phyloP scores from a whole-genome alignment of 2,888 invertebrate genomes.

The Eilema sororculum region DNA sequence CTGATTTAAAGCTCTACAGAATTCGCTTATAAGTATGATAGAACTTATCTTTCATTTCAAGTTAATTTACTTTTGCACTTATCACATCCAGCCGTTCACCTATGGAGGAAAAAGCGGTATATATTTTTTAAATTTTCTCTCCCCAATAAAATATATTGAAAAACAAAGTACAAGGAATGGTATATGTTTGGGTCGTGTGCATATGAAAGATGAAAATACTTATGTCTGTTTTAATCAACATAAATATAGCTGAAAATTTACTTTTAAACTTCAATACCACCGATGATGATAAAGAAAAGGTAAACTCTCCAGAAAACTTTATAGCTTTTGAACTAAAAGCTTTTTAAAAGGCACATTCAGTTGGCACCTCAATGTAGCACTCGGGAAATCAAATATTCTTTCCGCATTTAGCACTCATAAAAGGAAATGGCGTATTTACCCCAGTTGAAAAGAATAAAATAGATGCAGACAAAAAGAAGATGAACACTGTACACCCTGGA shows the following conservation, averaged over 20 bases:
- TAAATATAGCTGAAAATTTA: not conserved
- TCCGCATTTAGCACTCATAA: conserved; percentile 2
- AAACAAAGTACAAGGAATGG: no score
- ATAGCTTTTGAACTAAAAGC: conserved; percentile 29
- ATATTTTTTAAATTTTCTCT: not conserved
- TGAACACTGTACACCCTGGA: not conserved
- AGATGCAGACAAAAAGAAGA: not conserved
- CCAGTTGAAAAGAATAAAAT: not conserved
- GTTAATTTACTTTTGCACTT: not conserved
- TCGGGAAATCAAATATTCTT: conserved; percentile 28
- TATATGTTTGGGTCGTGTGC: no score
- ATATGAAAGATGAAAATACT: no score
- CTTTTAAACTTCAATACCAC: not conserved
- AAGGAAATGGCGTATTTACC: conserved; percentile 1
- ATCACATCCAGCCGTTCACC: not conserved
- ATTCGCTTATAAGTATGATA: no score
- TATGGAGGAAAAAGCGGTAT: not conserved
- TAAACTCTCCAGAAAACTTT: conserved; percentile 26
- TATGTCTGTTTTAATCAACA: not conserved
- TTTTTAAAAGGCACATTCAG: conserved; percentile 33
- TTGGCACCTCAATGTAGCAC: not conserved
- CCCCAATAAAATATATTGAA: no score
- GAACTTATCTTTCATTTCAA: no score
- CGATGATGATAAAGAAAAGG: conserved; percentile 5
- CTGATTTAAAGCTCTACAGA: not conserved